Percentiles rank a stretch among this genome's conserved stretches.
Conservation (phyloP, 2,113 vertebrate species). For the Menidia beryllina region DNA sequence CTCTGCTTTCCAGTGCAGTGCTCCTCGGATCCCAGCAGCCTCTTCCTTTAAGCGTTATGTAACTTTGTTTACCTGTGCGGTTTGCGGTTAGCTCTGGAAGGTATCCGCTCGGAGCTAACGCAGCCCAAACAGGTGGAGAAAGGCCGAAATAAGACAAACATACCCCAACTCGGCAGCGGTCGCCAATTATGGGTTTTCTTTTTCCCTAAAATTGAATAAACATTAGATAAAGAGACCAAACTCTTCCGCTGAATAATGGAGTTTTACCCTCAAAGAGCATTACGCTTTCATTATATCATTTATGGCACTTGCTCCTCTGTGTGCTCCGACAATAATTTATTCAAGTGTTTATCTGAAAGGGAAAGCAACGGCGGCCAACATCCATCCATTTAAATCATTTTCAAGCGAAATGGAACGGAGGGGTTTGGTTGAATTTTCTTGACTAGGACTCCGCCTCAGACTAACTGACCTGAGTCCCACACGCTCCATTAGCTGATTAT, state of each 20-base stretch:
- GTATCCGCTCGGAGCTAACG: conserved; percentile 5
- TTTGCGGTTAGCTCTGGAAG: conserved; percentile 12
- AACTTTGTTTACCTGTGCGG: conserved; percentile 47
- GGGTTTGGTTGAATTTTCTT: conserved; percentile 44
- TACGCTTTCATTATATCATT: conserved; percentile 25
- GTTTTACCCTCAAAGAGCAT: conserved; percentile 3
- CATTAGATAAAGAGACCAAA: conserved; percentile 12
- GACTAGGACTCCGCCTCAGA: conserved; percentile 51
- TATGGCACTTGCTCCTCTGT: conserved; percentile 14
- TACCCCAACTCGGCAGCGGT: not conserved
- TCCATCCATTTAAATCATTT: conserved; percentile 49
- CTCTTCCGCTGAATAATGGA: conserved; percentile 9
- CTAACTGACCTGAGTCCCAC: conserved; percentile 56
- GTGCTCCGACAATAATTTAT: conserved; percentile 32
- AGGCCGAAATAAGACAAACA: not conserved
- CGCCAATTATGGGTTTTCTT: not conserved
- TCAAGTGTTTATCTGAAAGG: conserved; percentile 31
- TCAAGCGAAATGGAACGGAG: conserved; percentile 46
- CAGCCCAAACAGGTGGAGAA: conserved; percentile 30
- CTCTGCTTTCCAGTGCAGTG: conserved; percentile 24
- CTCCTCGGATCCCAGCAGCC: conserved; percentile 27
- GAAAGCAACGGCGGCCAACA: conserved; percentile 39
- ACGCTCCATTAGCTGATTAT: conserved; percentile 76
- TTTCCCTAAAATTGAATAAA: conserved; percentile 15
- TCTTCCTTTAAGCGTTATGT: conserved; percentile 20